Conservation (phyloP, 2,888 invertebrate species). For the Platycheirus albimanus region DNA sequence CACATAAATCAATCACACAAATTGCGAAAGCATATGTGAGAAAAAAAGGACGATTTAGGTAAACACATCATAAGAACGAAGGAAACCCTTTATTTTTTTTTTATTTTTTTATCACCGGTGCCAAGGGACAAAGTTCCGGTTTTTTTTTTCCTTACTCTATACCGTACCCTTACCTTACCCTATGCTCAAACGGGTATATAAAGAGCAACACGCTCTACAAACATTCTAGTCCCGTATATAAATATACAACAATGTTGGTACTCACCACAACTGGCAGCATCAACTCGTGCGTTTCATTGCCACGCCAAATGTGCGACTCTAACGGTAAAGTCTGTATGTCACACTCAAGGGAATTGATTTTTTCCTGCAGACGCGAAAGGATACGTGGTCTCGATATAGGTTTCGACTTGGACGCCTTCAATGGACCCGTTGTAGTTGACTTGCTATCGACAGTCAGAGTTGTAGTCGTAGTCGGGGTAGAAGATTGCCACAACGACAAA, state of each 20-base stretch:
- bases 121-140: not conserved
- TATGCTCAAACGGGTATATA: not conserved
- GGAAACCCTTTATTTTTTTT: too few relatives aligned
- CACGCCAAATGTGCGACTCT: slow-evolving; percentile 87
- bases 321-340: slow-evolving; percentile 86
- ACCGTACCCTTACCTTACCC: not conserved
- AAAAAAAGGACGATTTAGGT: not conserved
- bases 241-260: slow-evolving; percentile 73
- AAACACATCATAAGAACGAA: not conserved
- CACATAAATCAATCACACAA: slow-evolving; percentile 25
- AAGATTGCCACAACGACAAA: slow-evolving; percentile 70
- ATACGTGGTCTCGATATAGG: slow-evolving; percentile 82
- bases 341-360: slow-evolving; percentile 86
- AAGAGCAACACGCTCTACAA: slow-evolving; percentile 14
- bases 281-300: slow-evolving; percentile 88
- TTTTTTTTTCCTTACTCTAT: not conserved
- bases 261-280: slow-evolving; percentile 87
- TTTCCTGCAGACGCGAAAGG: slow-evolving; percentile 85
- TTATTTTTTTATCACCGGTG: not conserved
- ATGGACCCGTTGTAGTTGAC: slow-evolving; percentile 54
- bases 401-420: slow-evolving; percentile 76
- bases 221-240: too few relatives aligned
- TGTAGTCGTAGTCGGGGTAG: slow-evolving; percentile 40
- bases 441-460: slow-evolving; percentile 41
- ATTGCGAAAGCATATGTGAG: not conserved